These are phyloP conservation scores for Armadillidium nasatum DNA, from an alignment of 1,140 invertebrate genomes.

Conservation along the genomic window DNA sequence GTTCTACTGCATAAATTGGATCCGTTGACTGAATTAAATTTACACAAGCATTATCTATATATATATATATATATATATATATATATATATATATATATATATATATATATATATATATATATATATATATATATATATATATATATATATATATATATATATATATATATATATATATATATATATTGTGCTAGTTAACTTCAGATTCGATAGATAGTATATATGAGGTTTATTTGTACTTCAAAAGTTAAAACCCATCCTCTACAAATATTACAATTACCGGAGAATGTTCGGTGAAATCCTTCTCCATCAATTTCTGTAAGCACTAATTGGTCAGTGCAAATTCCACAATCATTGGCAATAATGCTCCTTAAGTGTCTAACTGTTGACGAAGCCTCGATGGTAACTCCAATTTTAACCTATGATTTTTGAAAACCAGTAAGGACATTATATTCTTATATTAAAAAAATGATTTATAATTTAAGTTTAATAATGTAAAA, in stretches of 20 bases:
- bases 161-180: too few relatives aligned
- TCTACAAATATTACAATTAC: too few relatives aligned
- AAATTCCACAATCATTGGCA: conserved; percentile 69
- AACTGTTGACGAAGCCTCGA: conserved; percentile 71
- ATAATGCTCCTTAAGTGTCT: conserved; percentile 74
- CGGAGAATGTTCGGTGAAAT: conserved; percentile 60
- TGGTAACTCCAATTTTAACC: conserved; percentile 72
- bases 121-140: too few relatives aligned
- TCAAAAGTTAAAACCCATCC: too few relatives aligned
- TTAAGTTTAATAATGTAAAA: too few relatives aligned
- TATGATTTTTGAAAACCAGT: conserved; percentile 34
- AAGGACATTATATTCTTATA: background rate
- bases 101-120: too few relatives aligned
- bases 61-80: too few relatives aligned
- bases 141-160: too few relatives aligned
- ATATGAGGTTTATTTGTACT: too few relatives aligned
- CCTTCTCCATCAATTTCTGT: conserved; percentile 76
- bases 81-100: too few relatives aligned
- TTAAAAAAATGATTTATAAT: background rate
- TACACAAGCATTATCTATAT: conserved; percentile 65
- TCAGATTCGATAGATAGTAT: too few relatives aligned
- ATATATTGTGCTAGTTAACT: too few relatives aligned
- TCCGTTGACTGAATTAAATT: conserved; percentile 63
- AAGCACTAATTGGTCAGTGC: conserved; percentile 72
- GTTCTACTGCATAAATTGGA: conserved; percentile 70